Percentiles rank a stretch among this genome's conserved stretches.
Evolutionary conservation across 1,140 invertebrate species (phyloP).

Genomic region (Hycleus phaleratus): DNA sequence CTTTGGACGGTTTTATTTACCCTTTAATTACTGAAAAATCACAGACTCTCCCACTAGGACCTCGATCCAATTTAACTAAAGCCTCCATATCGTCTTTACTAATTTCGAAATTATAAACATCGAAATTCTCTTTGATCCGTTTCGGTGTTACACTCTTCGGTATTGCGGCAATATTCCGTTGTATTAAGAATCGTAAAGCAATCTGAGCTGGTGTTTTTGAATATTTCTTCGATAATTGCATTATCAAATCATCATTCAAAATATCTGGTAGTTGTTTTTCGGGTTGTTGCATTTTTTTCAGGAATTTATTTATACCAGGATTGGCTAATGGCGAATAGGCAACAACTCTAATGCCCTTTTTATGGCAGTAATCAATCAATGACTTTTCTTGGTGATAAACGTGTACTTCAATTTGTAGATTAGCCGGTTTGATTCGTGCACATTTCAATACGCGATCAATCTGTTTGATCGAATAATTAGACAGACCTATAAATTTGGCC

Average conservation of each 20-base stretch:
- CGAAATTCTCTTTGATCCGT: slow-evolving; percentile 51
- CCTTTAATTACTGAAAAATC: slow-evolving; percentile 3
- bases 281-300: slow-evolving; percentile 36
- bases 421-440: slow-evolving; percentile 59
- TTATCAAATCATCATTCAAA: slow-evolving; percentile 55
- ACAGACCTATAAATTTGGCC: slow-evolving; percentile 62
- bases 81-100: slow-evolving; percentile 35
- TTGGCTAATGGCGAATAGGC: slow-evolving; percentile 78
- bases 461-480: slow-evolving; percentile 70
- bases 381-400: slow-evolving; percentile 71
- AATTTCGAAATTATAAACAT: slow-evolving; percentile 43
- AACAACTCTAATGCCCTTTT: slow-evolving; percentile 63
- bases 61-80: slow-evolving; percentile 31
- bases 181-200: slow-evolving; percentile 48
- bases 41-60: neutral
- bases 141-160: slow-evolving; percentile 53
- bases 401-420: slow-evolving; percentile 72
- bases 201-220: slow-evolving; percentile 55
- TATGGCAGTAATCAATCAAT: slow-evolving; percentile 62
- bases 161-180: slow-evolving; percentile 50
- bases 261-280: slow-evolving; percentile 51
- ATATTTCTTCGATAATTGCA: slow-evolving; percentile 55
- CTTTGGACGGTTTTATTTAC: neutral
- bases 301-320: slow-evolving; percentile 49
- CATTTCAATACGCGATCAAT: slow-evolving; percentile 54